Conservation (phyloP, 2,797 vertebrate species). For the Tenualosa ilisha region DNA sequence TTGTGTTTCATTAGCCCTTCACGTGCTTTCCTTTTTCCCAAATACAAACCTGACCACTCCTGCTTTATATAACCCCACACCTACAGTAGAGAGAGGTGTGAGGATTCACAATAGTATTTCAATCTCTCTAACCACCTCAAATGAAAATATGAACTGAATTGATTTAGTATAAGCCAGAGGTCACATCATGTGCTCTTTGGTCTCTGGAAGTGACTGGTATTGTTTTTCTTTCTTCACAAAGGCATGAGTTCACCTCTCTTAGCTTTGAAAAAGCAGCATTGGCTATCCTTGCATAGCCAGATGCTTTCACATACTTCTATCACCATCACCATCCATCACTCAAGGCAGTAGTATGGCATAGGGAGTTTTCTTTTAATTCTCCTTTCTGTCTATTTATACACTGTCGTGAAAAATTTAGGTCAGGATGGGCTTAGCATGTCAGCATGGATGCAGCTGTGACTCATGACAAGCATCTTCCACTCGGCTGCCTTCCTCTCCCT, state of each 20-base stretch:
- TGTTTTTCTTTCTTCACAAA: not conserved
- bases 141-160: not conserved
- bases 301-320: not conserved
- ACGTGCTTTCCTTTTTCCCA: too few species aligned
- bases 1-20: not conserved
- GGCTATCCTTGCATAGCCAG: not conserved
- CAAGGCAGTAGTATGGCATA: not conserved
- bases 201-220: not conserved
- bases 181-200: not conserved
- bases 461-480: conserved; percentile 29
- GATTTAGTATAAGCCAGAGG: not conserved
- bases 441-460: conserved; percentile 41
- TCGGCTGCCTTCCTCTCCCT: not conserved
- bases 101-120: not conserved
- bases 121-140: not conserved
- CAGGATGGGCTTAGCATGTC: conserved; percentile 46
- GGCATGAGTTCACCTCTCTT: not conserved
- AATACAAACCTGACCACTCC: not conserved
- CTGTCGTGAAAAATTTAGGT: conserved; percentile 45
- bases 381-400: conserved; percentile 38
- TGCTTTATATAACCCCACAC: not conserved
- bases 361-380: not conserved
- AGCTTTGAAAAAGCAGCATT: not conserved
- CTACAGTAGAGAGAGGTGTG: not conserved
- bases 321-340: not conserved